A percentile compares a stretch with the other conserved stretches of the same genome.
Evolutionary conservation across 2,113 vertebrate genomes (phyloP).

Genomic region (cat (Felis catus)): F.catus_Fca126_mat1.0 CM031424.1:80510501-80511000

Average conservation of each 20-base stretch:
- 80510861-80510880: not conserved
- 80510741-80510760: not conserved
- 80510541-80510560: not conserved
- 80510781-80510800: too few species aligned
- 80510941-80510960: not conserved
- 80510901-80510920: not conserved
- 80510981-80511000: not conserved
- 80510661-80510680: too few species aligned
- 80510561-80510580: accelerated
- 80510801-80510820: not conserved
- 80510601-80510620: not conserved
- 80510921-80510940: not conserved
- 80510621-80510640: too few species aligned
- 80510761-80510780: not conserved
- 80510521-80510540: not conserved
- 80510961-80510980: not conserved
- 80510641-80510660: not conserved
- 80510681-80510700: not conserved
- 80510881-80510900: not conserved
- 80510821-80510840: not conserved
- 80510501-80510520: not conserved
- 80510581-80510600: not conserved
- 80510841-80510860: not conserved
- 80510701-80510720: accelerated
- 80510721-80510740: not conserved